phyloP scores from a whole-genome alignment of 2,888 invertebrate genomes.

The Sthenelais limicola region DNA sequence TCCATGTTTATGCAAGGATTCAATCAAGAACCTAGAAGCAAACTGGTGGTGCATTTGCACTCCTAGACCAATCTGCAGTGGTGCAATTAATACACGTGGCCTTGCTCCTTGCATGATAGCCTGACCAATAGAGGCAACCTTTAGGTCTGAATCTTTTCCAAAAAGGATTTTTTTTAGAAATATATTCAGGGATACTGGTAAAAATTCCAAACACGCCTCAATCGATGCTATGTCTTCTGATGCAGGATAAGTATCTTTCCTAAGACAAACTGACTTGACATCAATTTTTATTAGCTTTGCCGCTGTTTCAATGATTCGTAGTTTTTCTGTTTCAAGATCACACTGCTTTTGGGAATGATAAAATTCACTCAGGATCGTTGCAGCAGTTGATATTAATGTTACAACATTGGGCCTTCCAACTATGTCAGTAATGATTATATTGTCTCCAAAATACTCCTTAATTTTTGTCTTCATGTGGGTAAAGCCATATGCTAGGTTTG shows the following conservation, averaged over 20 bases:
- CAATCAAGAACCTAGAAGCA: constrained; percentile 52
- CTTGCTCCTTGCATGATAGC: constrained; percentile 52
- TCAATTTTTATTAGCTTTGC: constrained; percentile 54
- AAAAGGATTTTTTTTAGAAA: constrained; percentile 41
- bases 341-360: constrained; percentile 42
- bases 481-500: constrained; percentile 33
- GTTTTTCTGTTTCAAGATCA: constrained; percentile 38
- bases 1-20: constrained; percentile 50
- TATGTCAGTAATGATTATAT: constrained; percentile 49
- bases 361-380: constrained; percentile 44
- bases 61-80: constrained; percentile 52
- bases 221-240: constrained; percentile 39
- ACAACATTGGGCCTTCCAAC: constrained; percentile 51
- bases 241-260: constrained; percentile 48
- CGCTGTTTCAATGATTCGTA: constrained; percentile 49
- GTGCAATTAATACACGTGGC: constrained; percentile 50
- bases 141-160: constrained; percentile 31
- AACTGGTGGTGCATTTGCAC: constrained; percentile 54
- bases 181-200: constrained; percentile 42
- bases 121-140: constrained; percentile 52
- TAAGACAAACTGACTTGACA: constrained; percentile 46
- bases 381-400: constrained; percentile 47
- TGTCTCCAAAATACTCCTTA: constrained; percentile 48
- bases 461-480: constrained; percentile 49
- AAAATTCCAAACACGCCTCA: constrained; percentile 26